Base-by-base conservation (phyloP, 2,797 vertebrate species). In the Dendrocincla tyrannina region DNA sequence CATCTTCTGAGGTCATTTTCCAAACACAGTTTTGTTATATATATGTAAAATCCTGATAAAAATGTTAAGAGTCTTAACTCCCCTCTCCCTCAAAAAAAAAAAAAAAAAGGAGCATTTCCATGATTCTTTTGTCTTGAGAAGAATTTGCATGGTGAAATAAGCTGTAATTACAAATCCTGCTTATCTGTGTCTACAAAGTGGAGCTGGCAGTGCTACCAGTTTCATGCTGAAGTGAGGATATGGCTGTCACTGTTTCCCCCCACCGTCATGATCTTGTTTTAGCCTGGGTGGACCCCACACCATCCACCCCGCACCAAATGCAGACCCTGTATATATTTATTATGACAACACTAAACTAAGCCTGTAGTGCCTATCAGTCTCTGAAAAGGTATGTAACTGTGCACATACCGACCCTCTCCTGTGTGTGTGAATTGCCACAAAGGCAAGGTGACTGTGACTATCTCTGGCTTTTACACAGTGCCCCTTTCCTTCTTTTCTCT, bases 341-440 rank as follows among this genome's bases (percentile, higher is more conserved):
- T 78, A 55, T 20, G 52, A 11, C 9, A 9, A 13, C 15, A 27
- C 1, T 47, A 33, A 77, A 7, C 16, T 37, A 32, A 50, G 23
- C 6, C n/a, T 56, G 3, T 4, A 14, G 3, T 6, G 15, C 35
- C 18, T 80, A 30, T 93, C n/a, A 24, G 5, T 24, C 46, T 49
- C 42, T 73, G 39, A 12, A 53, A 16, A 17, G 13, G 11, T 30
- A 13, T n/a, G 33, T 10, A 66, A 23, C 3, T 73, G 20, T 35
- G 17, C 13, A 7, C 3, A 23, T 5, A 25, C 11, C 53, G 39
- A 68, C 17, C 13, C 14, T n/a, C 20, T 1, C 0, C 30, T 0
- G 0, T 11, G 23, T 9, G 10, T 58, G 35, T 16, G 39, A 66
- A 47, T 33, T 88, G 41, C 10, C 69, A 55, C 27, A 49, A 59